Base-by-base conservation (phyloP, 2,888 invertebrate genomes). In the Amorpha juglandis region DNA sequence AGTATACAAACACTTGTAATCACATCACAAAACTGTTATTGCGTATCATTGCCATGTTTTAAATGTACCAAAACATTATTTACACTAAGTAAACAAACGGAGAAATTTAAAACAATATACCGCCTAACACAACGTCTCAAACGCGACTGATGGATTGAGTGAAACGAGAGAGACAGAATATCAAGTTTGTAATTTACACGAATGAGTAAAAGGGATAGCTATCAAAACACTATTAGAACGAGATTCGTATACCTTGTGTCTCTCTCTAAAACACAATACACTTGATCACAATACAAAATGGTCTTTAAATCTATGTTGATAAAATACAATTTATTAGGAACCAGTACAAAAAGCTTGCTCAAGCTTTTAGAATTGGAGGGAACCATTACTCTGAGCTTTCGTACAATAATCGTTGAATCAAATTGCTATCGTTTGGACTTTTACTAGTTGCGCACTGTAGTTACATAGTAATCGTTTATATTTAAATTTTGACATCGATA, bases 281-380 rank as follows among this genome's bases (percentile, higher is more conserved):
- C 16, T n/a, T 11, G 50, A 16, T 42, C 42, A 42, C 42, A 58
- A 42, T 12, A 12, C 38, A 73, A 64, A 69, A 53, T 62, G 12
- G 42, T 68, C 68, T 67, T 55, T 77, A 66, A 53, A 0, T 0
- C 0, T 4, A 0, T 0, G 2, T 0, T 0, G 0, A 0, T 71
- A 76, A 48, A 63, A 66, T 65, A 42, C 8, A 71, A 68, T 69
- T 66, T 72, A 4, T 45, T 35, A 55, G 42, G 16, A 45, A 63
- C 14, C 0, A 9, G 9, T 19, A 21, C 47, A 42, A 38, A 68
- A 71, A 75, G 71, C 69, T 72, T 63, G 47, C 67, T 58, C 68
- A 71, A 73, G 71, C 73, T 78, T 73, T 77, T 69, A 19, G 74
- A 81, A 78, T 83, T 87, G 88, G 88, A 88, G 88, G 88, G 88